A percentile compares a stretch with the other conserved stretches of the same genome.
These are phyloP conservation scores for Hippocampus abdominalis DNA, from an alignment of 2,113 vertebrate species.

Conservation along the genomic window DNA sequence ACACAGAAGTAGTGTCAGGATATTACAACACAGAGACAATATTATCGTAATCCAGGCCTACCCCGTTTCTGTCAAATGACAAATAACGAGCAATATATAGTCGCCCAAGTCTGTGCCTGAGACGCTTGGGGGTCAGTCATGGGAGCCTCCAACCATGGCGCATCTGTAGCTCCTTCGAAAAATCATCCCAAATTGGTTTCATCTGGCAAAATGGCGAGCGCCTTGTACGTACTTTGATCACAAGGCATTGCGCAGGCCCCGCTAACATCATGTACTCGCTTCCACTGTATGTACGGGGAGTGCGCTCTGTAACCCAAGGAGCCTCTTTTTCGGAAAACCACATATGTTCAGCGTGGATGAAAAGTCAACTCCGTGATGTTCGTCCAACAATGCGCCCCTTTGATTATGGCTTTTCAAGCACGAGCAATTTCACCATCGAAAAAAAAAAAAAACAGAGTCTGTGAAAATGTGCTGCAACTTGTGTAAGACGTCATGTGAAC, in stretches of 20 bases:
- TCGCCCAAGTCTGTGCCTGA: background rate
- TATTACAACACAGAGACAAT: background rate
- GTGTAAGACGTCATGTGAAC: conserved; percentile 56
- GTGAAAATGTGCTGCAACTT: conserved; percentile 40
- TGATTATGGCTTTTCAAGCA: conserved; percentile 40
- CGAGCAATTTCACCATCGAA: conserved; percentile 38
- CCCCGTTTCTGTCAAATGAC: background rate
- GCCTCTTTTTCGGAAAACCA: conserved; percentile 48
- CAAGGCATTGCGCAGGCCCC: conserved; percentile 21
- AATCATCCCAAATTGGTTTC: conserved; percentile 47
- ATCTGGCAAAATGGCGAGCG: conserved; percentile 43
- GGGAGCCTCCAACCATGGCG: conserved; percentile 25
- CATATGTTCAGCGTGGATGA: conserved; percentile 56
- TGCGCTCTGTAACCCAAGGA: conserved; percentile 37
- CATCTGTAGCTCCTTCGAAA: conserved; percentile 35
- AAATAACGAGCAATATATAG: background rate
- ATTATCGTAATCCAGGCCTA: background rate
- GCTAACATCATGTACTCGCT: conserved; percentile 16
- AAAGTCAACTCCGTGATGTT: conserved; percentile 50
- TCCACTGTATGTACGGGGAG: conserved; percentile 35
- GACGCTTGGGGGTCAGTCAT: conserved; percentile 13
- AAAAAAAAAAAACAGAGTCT: conserved; percentile 14
- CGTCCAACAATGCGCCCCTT: conserved; percentile 40
- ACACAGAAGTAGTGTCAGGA: background rate
- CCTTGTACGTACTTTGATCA: conserved; percentile 40